Percentiles rank a stretch among this genome's conserved stretches.
phyloP scores from a whole-genome alignment of 2,888 invertebrate genomes.

The Drosophila merina region DNA sequence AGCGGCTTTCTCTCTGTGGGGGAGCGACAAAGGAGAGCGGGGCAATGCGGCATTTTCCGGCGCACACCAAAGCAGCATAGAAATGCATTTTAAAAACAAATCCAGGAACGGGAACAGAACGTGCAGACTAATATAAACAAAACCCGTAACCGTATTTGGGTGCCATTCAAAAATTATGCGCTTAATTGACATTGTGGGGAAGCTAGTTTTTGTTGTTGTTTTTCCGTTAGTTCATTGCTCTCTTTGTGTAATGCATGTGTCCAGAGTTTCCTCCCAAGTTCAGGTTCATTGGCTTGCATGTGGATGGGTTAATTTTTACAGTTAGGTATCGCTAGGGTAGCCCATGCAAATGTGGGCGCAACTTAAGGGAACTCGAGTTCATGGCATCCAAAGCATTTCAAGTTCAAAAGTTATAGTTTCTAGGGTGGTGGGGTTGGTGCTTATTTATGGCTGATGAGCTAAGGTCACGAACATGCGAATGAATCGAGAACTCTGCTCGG shows the following conservation, averaged over 20 bases:
- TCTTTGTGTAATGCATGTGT: constrained; percentile 15
- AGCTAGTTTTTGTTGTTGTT: constrained; percentile 26
- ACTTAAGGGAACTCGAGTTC: constrained; percentile 12
- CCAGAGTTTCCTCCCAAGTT: constrained; percentile 47
- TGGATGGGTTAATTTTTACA: constrained; percentile 59
- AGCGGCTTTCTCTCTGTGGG: constrained; percentile 6
- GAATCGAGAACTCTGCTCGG: background rate
- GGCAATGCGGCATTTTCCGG: constrained; percentile 65
- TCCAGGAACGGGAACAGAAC: constrained; percentile 36
- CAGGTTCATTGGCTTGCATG: constrained; percentile 79
- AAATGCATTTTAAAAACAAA: constrained; percentile 55
- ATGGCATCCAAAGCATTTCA: constrained; percentile 38
- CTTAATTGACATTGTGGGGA: constrained; percentile 54
- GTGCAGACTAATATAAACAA: constrained; percentile 28
- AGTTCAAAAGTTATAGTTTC: constrained; percentile 37
- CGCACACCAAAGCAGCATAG: constrained; percentile 42
- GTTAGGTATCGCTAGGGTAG: constrained; percentile 33
- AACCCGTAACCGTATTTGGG: constrained; percentile 6
- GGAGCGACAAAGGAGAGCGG: constrained; percentile 9
- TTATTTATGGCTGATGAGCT: constrained; percentile 18
- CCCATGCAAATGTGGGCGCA: constrained; percentile 10
- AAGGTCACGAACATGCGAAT: constrained; percentile 43
- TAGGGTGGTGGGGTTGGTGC: background rate
- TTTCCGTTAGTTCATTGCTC: constrained; percentile 11
- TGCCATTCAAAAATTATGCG: constrained; percentile 62